Evolutionary conservation across 2,888 invertebrate species (phyloP).

Genomic region (Lasioglossum vierecki): DNA sequence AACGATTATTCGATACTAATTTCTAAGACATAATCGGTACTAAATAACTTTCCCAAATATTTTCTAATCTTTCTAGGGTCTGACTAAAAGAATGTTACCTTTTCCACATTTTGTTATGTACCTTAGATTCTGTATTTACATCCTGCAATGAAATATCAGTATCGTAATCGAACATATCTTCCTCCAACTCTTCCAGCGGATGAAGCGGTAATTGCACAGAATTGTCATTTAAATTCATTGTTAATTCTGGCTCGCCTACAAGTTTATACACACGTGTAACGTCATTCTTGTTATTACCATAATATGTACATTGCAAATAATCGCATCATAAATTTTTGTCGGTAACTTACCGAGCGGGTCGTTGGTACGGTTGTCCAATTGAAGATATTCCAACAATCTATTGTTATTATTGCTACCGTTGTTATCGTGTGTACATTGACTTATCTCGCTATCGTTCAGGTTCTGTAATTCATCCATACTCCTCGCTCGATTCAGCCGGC

Average conservation of each 20-base stretch:
- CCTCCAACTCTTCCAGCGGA: conserved; percentile 56
- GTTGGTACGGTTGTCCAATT: conserved; percentile 38
- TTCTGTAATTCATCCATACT: conserved; percentile 58
- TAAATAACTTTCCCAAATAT: not conserved
- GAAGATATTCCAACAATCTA: conserved; percentile 38
- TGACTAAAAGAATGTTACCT: not conserved
- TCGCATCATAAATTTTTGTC: not conserved
- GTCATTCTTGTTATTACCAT: not conserved
- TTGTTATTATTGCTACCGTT: conserved; percentile 41
- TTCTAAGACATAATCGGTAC: not conserved
- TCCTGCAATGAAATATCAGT: conserved; percentile 48
- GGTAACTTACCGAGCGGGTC: conserved; percentile 59
- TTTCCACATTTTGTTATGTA: conserved; percentile 20
- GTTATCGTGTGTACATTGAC: conserved; percentile 35
- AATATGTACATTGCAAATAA: not conserved
- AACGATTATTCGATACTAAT: not conserved
- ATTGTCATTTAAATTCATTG: conserved; percentile 57
- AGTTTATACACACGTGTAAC: conserved; percentile 1
- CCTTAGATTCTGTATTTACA: conserved; percentile 54
- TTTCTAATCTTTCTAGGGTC: not conserved
- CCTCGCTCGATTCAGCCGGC: conserved; percentile 2
- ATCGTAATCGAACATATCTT: conserved; percentile 63
- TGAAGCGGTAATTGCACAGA: conserved; percentile 37
- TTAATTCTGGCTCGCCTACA: conserved; percentile 61
- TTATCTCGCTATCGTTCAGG: conserved; percentile 30